Percentiles rank a stretch among this genome's conserved stretches.
These are phyloP conservation scores for Hyles vespertilio DNA, from an alignment of 1,140 invertebrate genomes.

Conservation along the genomic window DNA sequence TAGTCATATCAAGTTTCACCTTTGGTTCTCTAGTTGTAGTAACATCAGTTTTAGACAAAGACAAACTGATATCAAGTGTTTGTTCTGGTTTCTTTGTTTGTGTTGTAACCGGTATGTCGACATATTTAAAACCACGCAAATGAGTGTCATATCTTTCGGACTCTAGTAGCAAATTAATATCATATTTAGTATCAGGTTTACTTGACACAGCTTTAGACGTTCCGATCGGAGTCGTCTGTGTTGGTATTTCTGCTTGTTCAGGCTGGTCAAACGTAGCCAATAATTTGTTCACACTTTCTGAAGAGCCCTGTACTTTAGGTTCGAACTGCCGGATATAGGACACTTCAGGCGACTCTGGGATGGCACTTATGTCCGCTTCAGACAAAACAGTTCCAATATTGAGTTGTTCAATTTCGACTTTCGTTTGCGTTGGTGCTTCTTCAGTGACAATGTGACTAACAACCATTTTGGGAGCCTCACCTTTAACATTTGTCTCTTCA, in stretches of 20 bases:
- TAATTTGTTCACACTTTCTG: conserved; percentile 29
- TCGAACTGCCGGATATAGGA: conserved; percentile 45
- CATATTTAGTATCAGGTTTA: conserved; percentile 26
- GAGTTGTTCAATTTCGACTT: conserved; percentile 34
- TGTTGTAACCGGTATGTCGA: conserved; percentile 10
- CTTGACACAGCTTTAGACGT: not conserved
- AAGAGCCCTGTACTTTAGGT: conserved; percentile 21
- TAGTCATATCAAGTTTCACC: conserved; percentile 47
- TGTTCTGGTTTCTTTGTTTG: conserved; percentile 22
- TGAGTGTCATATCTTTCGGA: conserved; percentile 43
- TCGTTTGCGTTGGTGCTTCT: conserved; percentile 20
- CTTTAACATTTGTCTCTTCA: too few relatives aligned
- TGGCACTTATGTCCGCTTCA: conserved; percentile 23
- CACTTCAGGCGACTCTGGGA: conserved; percentile 26
- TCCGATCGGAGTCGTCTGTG: conserved; percentile 5
- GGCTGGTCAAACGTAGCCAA: conserved; percentile 15
- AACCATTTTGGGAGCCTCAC: not conserved
- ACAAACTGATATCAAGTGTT: conserved; percentile 53
- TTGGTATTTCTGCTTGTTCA: conserved; percentile 13
- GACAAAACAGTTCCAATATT: conserved; percentile 30
- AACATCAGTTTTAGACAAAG: conserved; percentile 41
- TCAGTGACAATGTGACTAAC: conserved; percentile 17
- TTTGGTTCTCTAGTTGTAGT: conserved; percentile 37
- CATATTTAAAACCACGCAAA: conserved; percentile 20
- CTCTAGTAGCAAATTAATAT: conserved; percentile 41